Base-by-base conservation (phyloP, 2,797 vertebrate species). In the Sebastes taczanowskii region DNA sequence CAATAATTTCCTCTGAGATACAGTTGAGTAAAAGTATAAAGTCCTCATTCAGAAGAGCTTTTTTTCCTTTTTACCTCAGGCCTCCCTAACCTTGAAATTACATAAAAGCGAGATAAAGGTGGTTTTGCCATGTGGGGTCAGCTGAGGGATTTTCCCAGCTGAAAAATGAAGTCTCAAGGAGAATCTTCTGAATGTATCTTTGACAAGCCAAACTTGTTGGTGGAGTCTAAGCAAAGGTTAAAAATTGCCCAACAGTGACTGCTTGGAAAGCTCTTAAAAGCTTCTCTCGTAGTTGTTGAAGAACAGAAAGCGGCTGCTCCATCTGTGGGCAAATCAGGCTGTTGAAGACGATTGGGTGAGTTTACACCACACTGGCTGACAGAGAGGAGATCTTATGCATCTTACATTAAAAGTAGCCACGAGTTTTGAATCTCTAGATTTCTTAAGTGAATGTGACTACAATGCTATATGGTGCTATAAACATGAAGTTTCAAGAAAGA, bases 41-140 rank as follows among this genome's bases (percentile, higher is more conserved):
- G 4, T 49, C n/a, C 20, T 68, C 7, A 4, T 25, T 22, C 13
- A 64, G 14, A 65, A 25, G 4, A 18, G 4, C 5, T 7, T 59
- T 10, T 29, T 68, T 27, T 67, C 11, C 5, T 29, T 61, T 62
- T 70, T 8, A 65, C 29, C 59, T 74, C 23, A 25, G 42, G 55
- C 77, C 70, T 56, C 11, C 16, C 4, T 20, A 34, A 59, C 34
- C 53, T 52, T 59, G 56, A 38, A 38, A 53, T 81, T 55, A 72
- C 59, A 80, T 71, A 83, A 77, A 20, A 70, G 22, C 14, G 4
- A 58, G 9, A 78, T 71, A 55, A 69, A 64, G 13, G 16, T 61
- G 30, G 18, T 38, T 67, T 63, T 49, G 62, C 34, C 59, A 71
- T 74, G 62, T 81, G 74, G 23, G 64, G 38, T 82, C 65, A 75